Evolutionary conservation across 1,140 invertebrate genomes (phyloP).

Genomic region (Zaprionus gabonicus): DNA sequence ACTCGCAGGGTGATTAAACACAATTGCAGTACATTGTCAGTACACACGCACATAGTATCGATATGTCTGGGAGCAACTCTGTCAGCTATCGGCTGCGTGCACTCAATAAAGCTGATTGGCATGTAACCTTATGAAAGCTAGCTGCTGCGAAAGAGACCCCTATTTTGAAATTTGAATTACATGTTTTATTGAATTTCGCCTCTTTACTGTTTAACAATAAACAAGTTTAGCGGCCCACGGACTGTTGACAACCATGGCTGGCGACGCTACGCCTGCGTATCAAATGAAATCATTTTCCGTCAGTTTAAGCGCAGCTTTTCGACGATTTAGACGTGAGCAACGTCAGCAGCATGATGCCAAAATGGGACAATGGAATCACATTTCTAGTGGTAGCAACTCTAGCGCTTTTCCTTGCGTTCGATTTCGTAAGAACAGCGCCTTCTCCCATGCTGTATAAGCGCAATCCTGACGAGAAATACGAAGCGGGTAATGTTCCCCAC

Average conservation of each 20-base stretch:
- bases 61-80: constrained; percentile 11
- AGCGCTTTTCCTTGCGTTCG: constrained; percentile 25
- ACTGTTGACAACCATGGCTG: not conserved
- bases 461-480: constrained; percentile 81
- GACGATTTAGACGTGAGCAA: constrained; percentile 25
- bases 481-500: constrained; percentile 56
- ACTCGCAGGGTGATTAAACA: not conserved
- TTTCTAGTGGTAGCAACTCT: constrained; percentile 18
- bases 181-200: not conserved
- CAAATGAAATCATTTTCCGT: not conserved
- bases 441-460: constrained; percentile 79
- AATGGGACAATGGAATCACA: not conserved
- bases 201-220: not conserved
- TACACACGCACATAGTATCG: not conserved
- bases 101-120: not conserved
- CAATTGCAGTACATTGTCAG: not conserved
- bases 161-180: constrained; percentile 30
- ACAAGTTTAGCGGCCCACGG: not conserved
- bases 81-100: not conserved
- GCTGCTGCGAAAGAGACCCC: constrained; percentile 7
- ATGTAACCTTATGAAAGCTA: not conserved
- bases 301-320: constrained; percentile 34
- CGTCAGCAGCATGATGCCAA: not conserved
- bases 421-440: constrained; percentile 35
- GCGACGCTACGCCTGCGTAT: not conserved